Evolutionary conservation across 2,113 vertebrate species (phyloP).

Genomic region (Otocyon megalotis): DNA sequence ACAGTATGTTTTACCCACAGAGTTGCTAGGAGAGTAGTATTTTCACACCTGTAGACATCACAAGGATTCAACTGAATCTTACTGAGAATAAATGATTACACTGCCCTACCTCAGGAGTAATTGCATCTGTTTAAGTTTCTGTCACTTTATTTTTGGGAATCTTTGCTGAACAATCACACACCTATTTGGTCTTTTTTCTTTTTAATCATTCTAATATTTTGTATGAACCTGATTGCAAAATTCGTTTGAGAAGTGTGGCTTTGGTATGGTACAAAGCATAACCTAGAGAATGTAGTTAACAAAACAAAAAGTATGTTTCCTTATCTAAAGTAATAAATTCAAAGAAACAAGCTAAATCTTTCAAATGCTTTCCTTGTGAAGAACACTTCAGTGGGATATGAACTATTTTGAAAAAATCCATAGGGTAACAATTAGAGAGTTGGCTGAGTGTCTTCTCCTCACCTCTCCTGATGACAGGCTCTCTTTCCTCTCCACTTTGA

Average conservation of each 20-base stretch:
- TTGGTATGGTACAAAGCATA: neutral
- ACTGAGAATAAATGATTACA: constrained; percentile 47
- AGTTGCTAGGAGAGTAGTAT: constrained; percentile 37
- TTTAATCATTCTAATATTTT: constrained; percentile 39
- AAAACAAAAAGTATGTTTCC: neutral
- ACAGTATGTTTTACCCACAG: neutral
- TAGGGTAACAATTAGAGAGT: neutral
- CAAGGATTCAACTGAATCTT: constrained; percentile 15
- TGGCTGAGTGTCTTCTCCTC: neutral
- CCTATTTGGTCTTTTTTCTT: constrained; percentile 36
- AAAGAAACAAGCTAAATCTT: constrained; percentile 59
- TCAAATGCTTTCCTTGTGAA: neutral
- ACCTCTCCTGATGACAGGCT: neutral
- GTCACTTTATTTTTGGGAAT: constrained; percentile 61
- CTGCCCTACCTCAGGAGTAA: constrained; percentile 36
- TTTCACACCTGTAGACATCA: constrained; percentile 61
- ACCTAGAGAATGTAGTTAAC: neutral
- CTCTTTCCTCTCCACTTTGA: neutral
- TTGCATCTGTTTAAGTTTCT: constrained; percentile 47
- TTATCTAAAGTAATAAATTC: neutral
- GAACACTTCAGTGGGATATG: neutral
- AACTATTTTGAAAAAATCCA: constrained; percentile 9
- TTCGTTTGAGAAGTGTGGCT: constrained; percentile 35
- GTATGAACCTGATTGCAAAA: constrained; percentile 11
- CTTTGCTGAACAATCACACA: constrained; percentile 18